These are phyloP conservation scores for Chaitophorus viminalis DNA, from an alignment of 2,888 invertebrate genomes.

Conservation along the genomic window DNA sequence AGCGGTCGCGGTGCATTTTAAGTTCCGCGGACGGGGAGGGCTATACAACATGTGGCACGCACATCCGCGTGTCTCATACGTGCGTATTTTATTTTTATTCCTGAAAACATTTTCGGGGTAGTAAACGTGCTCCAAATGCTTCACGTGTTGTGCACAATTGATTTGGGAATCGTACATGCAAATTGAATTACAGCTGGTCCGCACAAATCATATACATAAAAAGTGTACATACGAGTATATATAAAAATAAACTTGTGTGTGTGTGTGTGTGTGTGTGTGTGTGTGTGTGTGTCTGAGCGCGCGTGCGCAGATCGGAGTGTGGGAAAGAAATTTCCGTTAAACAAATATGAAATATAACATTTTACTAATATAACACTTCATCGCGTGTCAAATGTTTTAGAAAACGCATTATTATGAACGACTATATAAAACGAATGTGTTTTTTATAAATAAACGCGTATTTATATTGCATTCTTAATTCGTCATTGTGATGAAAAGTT, in stretches of 20 bases:
- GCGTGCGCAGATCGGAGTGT: background rate
- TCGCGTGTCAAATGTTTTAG: no score
- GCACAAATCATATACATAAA: background rate
- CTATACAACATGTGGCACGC: background rate
- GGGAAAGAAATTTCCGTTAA: background rate
- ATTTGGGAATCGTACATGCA: background rate
- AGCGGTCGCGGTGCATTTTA: background rate
- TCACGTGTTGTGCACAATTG: slow-evolving; percentile 6
- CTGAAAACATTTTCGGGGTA: background rate
- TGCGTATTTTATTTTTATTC: background rate
- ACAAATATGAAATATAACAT: no score
- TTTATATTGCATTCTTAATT: no score
- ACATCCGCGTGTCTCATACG: background rate
- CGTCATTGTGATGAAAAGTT: no score
- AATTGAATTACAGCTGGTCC: background rate
- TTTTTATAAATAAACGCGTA: no score
- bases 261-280: background rate
- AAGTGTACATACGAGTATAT: background rate
- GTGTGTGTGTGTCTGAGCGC: background rate
- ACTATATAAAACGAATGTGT: no score
- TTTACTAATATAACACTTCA: no score
- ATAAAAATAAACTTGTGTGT: no score
- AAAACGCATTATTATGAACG: no score
- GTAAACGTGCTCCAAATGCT: background rate
- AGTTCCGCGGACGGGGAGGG: background rate